Percentiles rank a stretch among this genome's conserved stretches.
Conservation (phyloP, 30 jellyfish, hydroid and myxozoan genomes). For the Chironex yamaguchii region DNA sequence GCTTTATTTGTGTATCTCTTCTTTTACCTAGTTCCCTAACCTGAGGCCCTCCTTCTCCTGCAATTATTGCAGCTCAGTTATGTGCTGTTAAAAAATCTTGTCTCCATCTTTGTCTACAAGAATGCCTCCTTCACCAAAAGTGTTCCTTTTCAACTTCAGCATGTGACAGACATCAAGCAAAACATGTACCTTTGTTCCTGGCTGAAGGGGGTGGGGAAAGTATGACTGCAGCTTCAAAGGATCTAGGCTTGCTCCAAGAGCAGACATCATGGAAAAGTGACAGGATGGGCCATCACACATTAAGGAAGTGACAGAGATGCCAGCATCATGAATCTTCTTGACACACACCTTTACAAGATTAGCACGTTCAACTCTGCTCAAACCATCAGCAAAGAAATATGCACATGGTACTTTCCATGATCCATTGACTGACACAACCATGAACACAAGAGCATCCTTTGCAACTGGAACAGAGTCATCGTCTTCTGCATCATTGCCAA, state of each 20-base stretch:
- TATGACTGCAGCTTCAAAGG: slow-evolving; percentile 7
- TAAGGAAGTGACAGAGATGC: slow-evolving; percentile 6
- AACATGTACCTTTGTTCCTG: background rate
- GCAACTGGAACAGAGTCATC: slow-evolving; percentile 28
- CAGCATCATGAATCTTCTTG: slow-evolving; percentile 26
- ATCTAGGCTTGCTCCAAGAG: slow-evolving; percentile 37
- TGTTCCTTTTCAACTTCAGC: slow-evolving; percentile 53
- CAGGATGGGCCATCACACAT: slow-evolving; percentile 77
- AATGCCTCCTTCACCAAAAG: slow-evolving; percentile 42
- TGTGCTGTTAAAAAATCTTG: slow-evolving; percentile 31
- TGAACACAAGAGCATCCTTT: slow-evolving; percentile 43
- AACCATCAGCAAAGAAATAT: slow-evolving; percentile 62
- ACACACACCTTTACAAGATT: slow-evolving; percentile 40
- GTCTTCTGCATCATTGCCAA: slow-evolving; percentile 41
- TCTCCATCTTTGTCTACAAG: background rate
- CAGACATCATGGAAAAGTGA: slow-evolving; percentile 61
- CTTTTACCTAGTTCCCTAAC: too few relatives aligned
- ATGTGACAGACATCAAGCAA: slow-evolving; percentile 53
- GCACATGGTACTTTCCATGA: slow-evolving; percentile 68
- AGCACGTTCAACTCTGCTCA: slow-evolving; percentile 60
- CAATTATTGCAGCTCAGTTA: background rate
- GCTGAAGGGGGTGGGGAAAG: slow-evolving; percentile 49
- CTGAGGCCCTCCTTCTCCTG: background rate
- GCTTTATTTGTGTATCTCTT: too few relatives aligned
- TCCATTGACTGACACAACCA: slow-evolving; percentile 63